phyloP scores from a whole-genome alignment of 2,113 vertebrate genomes.

The Haemorhous mexicanus region DNA sequence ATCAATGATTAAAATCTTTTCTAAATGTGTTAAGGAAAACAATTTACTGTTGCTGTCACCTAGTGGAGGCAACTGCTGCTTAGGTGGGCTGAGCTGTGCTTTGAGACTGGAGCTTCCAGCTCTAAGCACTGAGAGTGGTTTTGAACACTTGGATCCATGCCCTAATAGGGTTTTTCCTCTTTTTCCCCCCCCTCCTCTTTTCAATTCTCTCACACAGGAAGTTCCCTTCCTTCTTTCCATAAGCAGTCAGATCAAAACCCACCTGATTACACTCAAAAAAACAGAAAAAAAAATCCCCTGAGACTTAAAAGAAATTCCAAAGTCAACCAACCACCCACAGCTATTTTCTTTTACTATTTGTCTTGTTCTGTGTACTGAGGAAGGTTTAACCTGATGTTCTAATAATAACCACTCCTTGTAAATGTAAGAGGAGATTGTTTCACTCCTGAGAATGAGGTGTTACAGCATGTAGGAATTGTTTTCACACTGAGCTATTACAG shows the following conservation, averaged over 20 bases:
- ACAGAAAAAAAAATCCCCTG: rapidly evolving
- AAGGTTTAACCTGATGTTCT: background rate
- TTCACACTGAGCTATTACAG: constrained; percentile 25
- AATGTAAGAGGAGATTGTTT: constrained; percentile 6
- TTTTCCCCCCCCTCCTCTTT: rapidly evolving
- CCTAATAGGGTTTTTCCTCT: rapidly evolving
- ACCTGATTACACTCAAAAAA: background rate
- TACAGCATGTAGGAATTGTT: background rate
- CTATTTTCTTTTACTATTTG: background rate
- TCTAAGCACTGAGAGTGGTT: background rate
- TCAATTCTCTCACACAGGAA: background rate
- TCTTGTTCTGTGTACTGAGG: background rate
- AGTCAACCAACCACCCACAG: background rate
- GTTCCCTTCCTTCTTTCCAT: background rate
- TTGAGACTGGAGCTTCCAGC: background rate
- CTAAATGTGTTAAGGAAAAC: constrained; percentile 36
- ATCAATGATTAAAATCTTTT: constrained; percentile 20
- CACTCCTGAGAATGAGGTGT: background rate
- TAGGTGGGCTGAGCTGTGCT: background rate
- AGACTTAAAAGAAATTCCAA: background rate
- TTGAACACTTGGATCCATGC: background rate
- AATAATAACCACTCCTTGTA: background rate
- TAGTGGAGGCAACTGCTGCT: constrained; percentile 53
- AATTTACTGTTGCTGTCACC: constrained; percentile 60
- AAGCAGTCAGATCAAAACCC: background rate